Conservation (phyloP, 2,888 invertebrate genomes). For the Drosophila mulleri region DNA sequence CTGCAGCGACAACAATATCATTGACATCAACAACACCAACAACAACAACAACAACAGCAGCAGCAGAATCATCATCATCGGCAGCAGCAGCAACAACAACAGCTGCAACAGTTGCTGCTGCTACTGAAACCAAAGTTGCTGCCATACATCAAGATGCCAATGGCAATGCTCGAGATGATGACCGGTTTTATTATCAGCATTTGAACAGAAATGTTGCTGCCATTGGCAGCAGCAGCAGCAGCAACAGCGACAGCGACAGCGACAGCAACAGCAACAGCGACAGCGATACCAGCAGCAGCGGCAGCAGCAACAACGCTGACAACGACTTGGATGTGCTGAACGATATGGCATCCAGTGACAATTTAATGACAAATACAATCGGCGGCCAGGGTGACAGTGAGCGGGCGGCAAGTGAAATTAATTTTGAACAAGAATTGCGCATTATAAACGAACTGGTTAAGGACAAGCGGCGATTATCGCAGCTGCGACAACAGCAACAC, state of each 20-base stretch:
- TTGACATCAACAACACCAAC: conserved; percentile 36
- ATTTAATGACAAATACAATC: conserved; percentile 74
- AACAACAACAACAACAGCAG: conserved; percentile 38
- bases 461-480: conserved; percentile 61
- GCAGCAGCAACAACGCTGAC: conserved; percentile 27
- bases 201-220: conserved; percentile 46
- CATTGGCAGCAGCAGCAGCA: conserved; percentile 29
- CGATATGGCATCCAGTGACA: conserved; percentile 60
- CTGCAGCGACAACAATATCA: conserved; percentile 1
- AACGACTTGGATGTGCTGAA: conserved; percentile 51
- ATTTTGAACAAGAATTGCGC: conserved; percentile 78
- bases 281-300: conserved; percentile 20
- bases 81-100: conserved; percentile 49
- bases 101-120: conserved; percentile 34
- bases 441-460: conserved; percentile 83
- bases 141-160: conserved; percentile 52
- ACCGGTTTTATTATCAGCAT: conserved; percentile 81
- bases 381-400: conserved; percentile 50
- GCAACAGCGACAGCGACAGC: conserved; percentile 17
- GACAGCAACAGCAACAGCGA: conserved; percentile 19
- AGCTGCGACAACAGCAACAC: conserved; percentile 48
- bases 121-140: conserved; percentile 39
- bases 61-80: conserved; percentile 3
- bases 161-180: conserved; percentile 55
- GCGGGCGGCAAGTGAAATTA: conserved; percentile 66